A percentile compares a stretch with the other conserved stretches of the same genome.
Conservation (phyloP, 2,888 invertebrate species). For the Oscheius onirici region DNA sequence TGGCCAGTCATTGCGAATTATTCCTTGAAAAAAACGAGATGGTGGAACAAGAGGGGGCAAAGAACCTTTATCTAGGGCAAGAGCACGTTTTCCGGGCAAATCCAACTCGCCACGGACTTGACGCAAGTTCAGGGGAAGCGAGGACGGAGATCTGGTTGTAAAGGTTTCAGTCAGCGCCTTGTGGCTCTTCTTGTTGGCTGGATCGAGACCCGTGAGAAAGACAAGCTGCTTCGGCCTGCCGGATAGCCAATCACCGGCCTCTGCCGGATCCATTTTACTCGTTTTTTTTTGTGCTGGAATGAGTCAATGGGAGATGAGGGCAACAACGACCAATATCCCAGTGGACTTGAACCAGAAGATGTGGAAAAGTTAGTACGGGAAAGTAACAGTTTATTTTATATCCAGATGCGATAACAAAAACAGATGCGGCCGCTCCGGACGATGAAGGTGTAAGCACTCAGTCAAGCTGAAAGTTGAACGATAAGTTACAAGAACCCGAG, state of each 20-base stretch:
- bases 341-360: slow-evolving; percentile 5
- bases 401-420: slow-evolving; percentile 45
- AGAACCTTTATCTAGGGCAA: slow-evolving; percentile 20
- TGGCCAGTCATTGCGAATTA: slow-evolving; percentile 82
- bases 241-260: slow-evolving; percentile 61
- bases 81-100: slow-evolving; percentile 44
- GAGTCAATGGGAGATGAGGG: not conserved
- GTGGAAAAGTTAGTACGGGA: slow-evolving; percentile 3
- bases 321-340: not conserved
- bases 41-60: not conserved
- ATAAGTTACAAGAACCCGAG: not conserved
- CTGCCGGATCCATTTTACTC: slow-evolving; percentile 66
- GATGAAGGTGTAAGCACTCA: slow-evolving; percentile 33
- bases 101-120: slow-evolving; percentile 49
- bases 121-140: slow-evolving; percentile 51
- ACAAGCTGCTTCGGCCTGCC: slow-evolving; percentile 76
- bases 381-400: slow-evolving; percentile 46
- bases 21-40: slow-evolving; percentile 76
- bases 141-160: slow-evolving; percentile 40
- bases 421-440: slow-evolving; percentile 24
- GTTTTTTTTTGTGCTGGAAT: slow-evolving; percentile 3
- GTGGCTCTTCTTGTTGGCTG: slow-evolving; percentile 40
- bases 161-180: slow-evolving; percentile 16
- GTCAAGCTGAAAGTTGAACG: slow-evolving; percentile 50
- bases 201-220: slow-evolving; percentile 81